Evolutionary conservation across 2,888 invertebrate species (phyloP).

Genomic region (Endotricha flammealis): DNA sequence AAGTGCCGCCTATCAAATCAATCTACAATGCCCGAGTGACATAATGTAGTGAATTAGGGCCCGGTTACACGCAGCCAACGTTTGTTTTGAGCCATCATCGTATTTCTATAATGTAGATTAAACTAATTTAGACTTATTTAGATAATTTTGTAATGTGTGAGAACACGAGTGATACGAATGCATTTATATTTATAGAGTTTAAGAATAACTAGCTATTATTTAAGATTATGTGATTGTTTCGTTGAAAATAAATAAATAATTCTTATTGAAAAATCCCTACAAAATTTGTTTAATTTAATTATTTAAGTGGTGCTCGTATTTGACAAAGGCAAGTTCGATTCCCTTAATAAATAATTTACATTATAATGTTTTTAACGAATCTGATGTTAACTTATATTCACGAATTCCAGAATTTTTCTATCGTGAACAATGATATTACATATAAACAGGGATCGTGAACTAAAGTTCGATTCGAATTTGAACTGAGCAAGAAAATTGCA

Average conservation of each 20-base stretch:
- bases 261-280: constrained; percentile 73
- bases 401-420: too few species aligned
- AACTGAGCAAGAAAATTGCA: too few species aligned
- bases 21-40: neutral
- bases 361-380: too few species aligned
- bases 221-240: constrained; percentile 52
- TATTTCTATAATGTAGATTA: neutral
- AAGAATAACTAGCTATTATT: constrained; percentile 23
- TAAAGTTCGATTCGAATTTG: too few species aligned
- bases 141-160: constrained; percentile 8
- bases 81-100: neutral
- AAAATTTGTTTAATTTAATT: constrained; percentile 18
- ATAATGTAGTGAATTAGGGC: neutral
- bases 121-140: too few species aligned
- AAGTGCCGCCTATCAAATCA: too few species aligned
- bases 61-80: neutral
- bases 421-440: too few species aligned
- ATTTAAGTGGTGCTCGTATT: neutral
- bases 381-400: too few species aligned
- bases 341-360: too few species aligned
- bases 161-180: constrained; percentile 42
- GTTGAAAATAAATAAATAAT: constrained; percentile 72
- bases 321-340: neutral
- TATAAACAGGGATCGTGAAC: too few species aligned
- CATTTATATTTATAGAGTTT: constrained; percentile 57